Evolutionary conservation across 2,797 vertebrate genomes (phyloP).

Genomic region (Oreonectes daqikongensis): DNA sequence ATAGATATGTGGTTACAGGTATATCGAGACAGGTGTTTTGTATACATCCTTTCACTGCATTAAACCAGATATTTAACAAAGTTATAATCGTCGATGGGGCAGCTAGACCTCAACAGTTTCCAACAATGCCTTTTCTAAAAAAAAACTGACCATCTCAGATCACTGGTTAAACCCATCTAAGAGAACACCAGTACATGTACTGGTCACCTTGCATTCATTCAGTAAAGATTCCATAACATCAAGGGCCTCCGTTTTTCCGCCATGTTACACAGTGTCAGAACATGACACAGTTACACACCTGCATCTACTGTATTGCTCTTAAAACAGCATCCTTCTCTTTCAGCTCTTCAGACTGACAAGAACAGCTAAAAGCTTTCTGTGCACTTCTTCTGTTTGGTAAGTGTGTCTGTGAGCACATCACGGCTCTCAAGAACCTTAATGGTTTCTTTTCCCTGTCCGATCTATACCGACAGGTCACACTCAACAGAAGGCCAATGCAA

Average conservation of each 20-base stretch:
- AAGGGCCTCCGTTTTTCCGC: neutral
- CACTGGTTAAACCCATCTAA: neutral
- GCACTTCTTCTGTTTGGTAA: conserved; percentile 46
- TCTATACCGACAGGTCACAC: conserved; percentile 54
- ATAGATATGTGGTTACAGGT: neutral
- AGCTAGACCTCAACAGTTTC: neutral
- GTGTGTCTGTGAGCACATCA: conserved; percentile 42
- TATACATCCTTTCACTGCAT: neutral
- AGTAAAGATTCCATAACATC: conserved; percentile 20
- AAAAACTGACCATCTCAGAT: too few relatives aligned
- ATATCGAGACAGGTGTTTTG: neutral
- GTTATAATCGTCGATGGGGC: neutral
- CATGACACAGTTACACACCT: conserved; percentile 26
- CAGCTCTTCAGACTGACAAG: conserved; percentile 47
- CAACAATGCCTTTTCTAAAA: neutral
- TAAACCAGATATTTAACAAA: neutral
- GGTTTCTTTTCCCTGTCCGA: conserved; percentile 41
- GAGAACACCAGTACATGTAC: neutral
- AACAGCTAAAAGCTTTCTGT: conserved; percentile 51
- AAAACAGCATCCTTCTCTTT: conserved; percentile 33
- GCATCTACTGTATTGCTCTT: conserved; percentile 17
- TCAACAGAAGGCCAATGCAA: conserved; percentile 46
- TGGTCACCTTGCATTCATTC: neutral
- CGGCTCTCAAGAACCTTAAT: conserved; percentile 45
- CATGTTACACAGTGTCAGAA: neutral